Conservation (phyloP, 2,113 vertebrate genomes). For the Rhombomys opimus region DNA sequence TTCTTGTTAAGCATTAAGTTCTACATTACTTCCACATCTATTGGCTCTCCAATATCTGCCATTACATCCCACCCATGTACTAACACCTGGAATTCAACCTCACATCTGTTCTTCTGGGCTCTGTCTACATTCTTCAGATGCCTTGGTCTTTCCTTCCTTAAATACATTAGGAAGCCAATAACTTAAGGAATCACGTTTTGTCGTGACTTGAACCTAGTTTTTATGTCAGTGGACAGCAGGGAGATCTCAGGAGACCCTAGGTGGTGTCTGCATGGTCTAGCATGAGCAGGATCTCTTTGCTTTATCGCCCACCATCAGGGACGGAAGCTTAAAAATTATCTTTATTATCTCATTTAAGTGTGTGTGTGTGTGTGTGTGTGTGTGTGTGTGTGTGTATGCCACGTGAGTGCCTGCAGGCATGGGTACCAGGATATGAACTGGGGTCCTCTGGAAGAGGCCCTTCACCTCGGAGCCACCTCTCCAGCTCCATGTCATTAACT, state of each 20-base stretch:
- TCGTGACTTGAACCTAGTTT: slow-evolving; percentile 22
- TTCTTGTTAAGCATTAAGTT: not conserved
- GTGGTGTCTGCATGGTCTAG: not conserved
- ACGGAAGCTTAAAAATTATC: not conserved
- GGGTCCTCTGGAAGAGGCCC: not conserved
- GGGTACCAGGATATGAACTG: not conserved
- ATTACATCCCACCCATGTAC: not conserved
- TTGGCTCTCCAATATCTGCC: not conserved
- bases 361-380: not conserved
- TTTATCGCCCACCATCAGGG: not conserved
- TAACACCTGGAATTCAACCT: not conserved
- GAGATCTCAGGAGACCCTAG: not conserved
- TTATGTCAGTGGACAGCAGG: not conserved
- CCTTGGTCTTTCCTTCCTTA: not conserved
- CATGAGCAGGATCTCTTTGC: not conserved
- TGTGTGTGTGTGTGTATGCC: not conserved
- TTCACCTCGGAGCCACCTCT: no score
- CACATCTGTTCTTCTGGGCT: not conserved
- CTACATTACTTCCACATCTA: not conserved
- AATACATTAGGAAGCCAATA: not conserved
- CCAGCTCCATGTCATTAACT: not conserved
- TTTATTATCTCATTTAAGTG: not conserved
- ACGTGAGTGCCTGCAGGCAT: no score
- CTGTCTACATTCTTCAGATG: not conserved
- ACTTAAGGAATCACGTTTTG: slow-evolving; percentile 33